Conservation (phyloP, 1,140 invertebrate species). For the Chrysopa pallens region DNA sequence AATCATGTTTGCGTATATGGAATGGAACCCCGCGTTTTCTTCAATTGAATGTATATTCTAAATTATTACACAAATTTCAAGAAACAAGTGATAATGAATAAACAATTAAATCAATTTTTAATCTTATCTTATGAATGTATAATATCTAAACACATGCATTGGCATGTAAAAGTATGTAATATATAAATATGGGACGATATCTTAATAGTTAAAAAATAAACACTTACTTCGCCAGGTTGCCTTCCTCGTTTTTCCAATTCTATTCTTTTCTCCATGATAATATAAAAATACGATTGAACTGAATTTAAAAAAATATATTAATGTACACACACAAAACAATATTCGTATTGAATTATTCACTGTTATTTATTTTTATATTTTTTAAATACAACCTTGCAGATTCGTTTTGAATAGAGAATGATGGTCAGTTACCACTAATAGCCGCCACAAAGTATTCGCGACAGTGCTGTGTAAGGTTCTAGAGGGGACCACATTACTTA, state of each 20-base stretch:
- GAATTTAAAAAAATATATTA: not conserved
- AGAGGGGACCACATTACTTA: not conserved
- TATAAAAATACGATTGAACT: not conserved
- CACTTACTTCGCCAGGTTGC: constrained; percentile 62
- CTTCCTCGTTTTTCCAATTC: constrained; percentile 74
- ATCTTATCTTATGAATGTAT: not conserved
- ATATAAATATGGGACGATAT: constrained; percentile 8
- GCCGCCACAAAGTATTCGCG: not conserved
- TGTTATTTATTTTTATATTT: too few species aligned
- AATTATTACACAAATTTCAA: too few species aligned
- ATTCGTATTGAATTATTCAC: too few species aligned
- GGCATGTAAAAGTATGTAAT: not conserved
- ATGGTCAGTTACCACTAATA: not conserved
- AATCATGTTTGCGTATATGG: too few species aligned
- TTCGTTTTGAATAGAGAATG: not conserved
- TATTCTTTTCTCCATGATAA: constrained; percentile 79
- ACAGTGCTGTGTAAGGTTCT: not conserved
- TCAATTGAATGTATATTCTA: too few species aligned
- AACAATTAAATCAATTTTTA: too few species aligned
- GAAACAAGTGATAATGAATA: too few species aligned
- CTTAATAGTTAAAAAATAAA: constrained; percentile 11
- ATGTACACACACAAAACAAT: not conserved
- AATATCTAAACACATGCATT: constrained; percentile 1
- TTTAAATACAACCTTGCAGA: not conserved
- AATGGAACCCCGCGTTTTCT: too few species aligned